Evolutionary conservation across 1,140 invertebrate species (phyloP), one percentile per base, ranked within the genome.

Genomic region (Chrysomallon squamiferum): DNA sequence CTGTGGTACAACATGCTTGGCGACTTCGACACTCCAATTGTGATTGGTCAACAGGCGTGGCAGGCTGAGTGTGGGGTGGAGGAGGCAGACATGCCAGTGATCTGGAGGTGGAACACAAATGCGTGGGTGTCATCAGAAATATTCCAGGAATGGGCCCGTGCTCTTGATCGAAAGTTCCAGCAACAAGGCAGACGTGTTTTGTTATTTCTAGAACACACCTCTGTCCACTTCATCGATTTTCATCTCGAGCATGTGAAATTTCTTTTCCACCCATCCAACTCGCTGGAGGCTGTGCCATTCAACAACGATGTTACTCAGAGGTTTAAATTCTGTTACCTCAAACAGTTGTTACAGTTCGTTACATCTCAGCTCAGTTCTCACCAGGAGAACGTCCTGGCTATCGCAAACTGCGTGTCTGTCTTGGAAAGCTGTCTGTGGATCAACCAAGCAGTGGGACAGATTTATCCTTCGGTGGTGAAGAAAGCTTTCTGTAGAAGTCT

Each of bases 301-400:
- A 58, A 69, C 35, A 60, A 70, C 38, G 66, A 58, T 5, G 59
- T 72, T 27, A 69, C 69, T 20, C 15, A 62, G 13, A 38, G 11
- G 3, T 25, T 64, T 58, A 71, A 71, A 54, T 22, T 15, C 3
- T n/a, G 63, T 20, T 71, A 71, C 49, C 41, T 41, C 4, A 72
- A 60, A 43, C 59, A 45, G 15, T n/a, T 45, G 13, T 38, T 61
- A 30, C 29, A 25, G 3, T 25, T 30, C 22, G 22, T 54, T 22
- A 15, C 25, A 7, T 27, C 50, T 27, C 50, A 54, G 50, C 18
- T 54, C 18, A 30, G 22, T 29, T 15, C 9, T 29, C 22, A 27
- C 5, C 22, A 54, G 7, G 50, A 54, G 15, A 30, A 22, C 25
- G 29, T 54, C 9, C 29, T 30, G 3, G 25, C 22, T 20, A 30